Evolutionary conservation across 2,797 vertebrate genomes (phyloP).

Genomic region (Pangasius djambal): DNA sequence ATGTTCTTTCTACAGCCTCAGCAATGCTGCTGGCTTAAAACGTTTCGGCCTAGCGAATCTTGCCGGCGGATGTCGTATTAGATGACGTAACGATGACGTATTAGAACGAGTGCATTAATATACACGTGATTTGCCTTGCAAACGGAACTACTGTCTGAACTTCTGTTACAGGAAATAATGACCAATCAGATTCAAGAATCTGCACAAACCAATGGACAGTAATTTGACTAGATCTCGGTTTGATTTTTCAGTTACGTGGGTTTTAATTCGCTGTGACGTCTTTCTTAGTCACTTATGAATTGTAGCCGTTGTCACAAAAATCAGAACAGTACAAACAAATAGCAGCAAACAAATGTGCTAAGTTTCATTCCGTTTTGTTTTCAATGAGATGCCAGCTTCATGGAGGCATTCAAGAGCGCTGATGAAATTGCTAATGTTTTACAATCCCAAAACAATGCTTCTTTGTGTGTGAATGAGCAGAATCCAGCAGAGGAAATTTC

Average conservation of each 20-base stretch:
- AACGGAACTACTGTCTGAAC: background rate
- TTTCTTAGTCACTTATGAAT: background rate
- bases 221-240: background rate
- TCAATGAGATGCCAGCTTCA: background rate
- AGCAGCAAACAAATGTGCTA: background rate
- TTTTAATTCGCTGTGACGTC: background rate
- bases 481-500: slow-evolving; percentile 34
- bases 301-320: background rate
- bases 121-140: background rate
- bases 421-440: slow-evolving; percentile 25
- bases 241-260: background rate
- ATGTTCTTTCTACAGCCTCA: background rate
- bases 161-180: background rate
- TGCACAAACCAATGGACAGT: background rate
- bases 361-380: background rate
- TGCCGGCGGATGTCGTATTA: too few species aligned
- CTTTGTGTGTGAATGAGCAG: slow-evolving; percentile 25
- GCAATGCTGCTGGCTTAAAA: background rate
- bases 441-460: slow-evolving; percentile 14
- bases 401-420: background rate
- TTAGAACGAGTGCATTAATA: background rate
- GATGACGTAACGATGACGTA: too few species aligned
- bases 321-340: background rate
- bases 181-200: background rate
- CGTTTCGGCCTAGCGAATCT: too few species aligned